These are phyloP conservation scores for Gallinago solitaria DNA, from an alignment of 2,797 vertebrate species.

Conservation along the genomic window DNA sequence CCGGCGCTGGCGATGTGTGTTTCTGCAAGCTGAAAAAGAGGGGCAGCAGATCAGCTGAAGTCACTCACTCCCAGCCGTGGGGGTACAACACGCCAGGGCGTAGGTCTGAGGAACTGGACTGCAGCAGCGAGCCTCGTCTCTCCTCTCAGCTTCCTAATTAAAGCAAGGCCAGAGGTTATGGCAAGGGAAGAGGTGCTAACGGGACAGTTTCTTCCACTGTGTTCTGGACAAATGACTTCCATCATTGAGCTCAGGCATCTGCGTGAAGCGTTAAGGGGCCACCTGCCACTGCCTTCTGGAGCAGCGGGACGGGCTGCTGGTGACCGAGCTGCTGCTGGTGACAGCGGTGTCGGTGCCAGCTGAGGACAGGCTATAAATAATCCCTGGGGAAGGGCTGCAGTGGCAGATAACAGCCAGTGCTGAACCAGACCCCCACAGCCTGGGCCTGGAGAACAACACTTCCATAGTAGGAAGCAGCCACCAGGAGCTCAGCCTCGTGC, in stretches of 20 bases:
- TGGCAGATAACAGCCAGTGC: not conserved
- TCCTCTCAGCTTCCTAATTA: not conserved
- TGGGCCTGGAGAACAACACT: not conserved
- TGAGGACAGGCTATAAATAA: not conserved
- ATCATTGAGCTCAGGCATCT: not conserved
- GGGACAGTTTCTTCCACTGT: not conserved
- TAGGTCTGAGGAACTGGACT: not conserved
- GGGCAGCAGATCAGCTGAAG: not conserved
- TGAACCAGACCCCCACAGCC: not conserved
- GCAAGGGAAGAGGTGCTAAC: rapidly evolving
- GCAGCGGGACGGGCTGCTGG: not conserved
- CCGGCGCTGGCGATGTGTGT: not conserved
- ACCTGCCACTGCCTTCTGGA: not conserved
- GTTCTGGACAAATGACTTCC: not conserved
- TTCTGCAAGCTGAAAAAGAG: not conserved
- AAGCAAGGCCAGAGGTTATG: not conserved
- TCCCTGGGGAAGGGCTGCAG: not conserved
- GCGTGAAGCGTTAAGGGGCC: rapidly evolving
- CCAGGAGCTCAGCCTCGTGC: not conserved
- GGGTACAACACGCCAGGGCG: rapidly evolving
- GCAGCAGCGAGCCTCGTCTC: rapidly evolving
- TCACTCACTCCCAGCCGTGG: not conserved
- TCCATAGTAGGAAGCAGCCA: constrained; percentile 37
- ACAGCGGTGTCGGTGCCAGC: rapidly evolving
- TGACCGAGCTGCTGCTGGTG: not conserved